Conservation (phyloP, 2,113 vertebrate genomes). For the Pseudonaja textilis region DNA sequence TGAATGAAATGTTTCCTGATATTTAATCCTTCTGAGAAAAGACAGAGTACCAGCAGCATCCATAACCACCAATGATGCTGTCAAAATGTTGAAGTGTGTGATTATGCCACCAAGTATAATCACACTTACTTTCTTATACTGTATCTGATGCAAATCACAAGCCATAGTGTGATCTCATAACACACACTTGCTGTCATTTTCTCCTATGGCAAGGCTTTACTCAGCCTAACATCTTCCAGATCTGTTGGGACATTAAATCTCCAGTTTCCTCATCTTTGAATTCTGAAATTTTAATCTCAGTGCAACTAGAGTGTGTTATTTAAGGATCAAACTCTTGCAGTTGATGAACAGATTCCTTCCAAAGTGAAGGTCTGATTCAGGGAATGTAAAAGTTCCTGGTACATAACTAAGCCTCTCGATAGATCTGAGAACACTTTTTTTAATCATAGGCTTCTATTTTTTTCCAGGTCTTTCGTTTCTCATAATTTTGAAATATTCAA, state of each 20-base stretch:
- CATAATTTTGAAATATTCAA: not conserved
- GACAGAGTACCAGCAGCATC: not conserved
- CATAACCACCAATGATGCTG: not conserved
- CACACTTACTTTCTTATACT: not conserved
- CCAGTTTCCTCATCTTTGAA: not conserved
- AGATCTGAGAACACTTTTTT: not conserved
- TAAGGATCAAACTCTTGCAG: not conserved
- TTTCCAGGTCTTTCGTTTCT: not conserved
- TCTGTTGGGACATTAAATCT: not conserved
- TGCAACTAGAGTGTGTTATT: not conserved
- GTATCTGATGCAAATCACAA: not conserved
- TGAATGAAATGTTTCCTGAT: not conserved
- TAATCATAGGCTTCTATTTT: not conserved
- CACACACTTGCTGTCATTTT: not conserved
- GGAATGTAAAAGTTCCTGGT: too few species aligned
- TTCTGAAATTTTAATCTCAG: not conserved
- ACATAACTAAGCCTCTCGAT: not conserved
- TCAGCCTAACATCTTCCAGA: not conserved
- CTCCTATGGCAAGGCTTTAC: not conserved
- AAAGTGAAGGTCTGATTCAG: not conserved
- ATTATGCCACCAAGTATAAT: not conserved
- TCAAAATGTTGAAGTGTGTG: not conserved
- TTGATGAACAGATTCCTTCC: not conserved
- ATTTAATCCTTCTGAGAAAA: not conserved
- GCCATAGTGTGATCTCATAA: not conserved